Conservation (phyloP, 2,888 invertebrate genomes). For the Agrochola circellaris region DNA sequence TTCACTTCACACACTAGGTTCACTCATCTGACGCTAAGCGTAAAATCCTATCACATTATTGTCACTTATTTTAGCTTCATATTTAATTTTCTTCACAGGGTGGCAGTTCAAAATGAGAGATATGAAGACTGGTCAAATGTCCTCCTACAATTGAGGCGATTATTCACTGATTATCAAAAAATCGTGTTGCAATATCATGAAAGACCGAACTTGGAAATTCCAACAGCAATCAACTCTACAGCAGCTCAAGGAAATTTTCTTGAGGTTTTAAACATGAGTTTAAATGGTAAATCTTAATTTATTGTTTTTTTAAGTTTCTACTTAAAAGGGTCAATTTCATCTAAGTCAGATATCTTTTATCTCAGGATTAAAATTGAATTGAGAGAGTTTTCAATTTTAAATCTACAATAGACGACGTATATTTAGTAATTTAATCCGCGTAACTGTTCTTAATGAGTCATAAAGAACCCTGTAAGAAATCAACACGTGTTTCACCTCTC, state of each 20-base stretch:
- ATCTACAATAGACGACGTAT: no score
- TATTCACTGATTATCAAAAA: conserved; percentile 97
- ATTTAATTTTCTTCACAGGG: conserved; percentile 87
- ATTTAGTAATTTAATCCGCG: no score
- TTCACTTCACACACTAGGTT: no score
- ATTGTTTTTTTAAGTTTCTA: neutral
- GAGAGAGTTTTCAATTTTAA: neutral
- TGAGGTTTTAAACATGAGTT: conserved; percentile 99
- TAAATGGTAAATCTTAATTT: conserved; percentile 93
- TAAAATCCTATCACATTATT: neutral
- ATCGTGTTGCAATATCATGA: conserved; percentile 97
- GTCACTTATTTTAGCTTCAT: neutral
- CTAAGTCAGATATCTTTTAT: neutral
- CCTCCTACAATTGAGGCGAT: conserved; percentile 95
- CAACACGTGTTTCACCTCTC: no score
- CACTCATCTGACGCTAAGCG: neutral
- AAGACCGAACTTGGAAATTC: conserved; percentile 93
- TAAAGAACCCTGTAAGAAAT: no score
- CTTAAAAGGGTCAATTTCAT: neutral
- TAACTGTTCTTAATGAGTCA: no score
- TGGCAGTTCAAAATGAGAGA: conserved; percentile 99
- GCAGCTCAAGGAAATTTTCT: conserved; percentile 99
- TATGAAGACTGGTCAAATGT: conserved; percentile 99
- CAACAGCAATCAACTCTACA: conserved; percentile 96
- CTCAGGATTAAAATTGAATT: neutral